phyloP scores from a whole-genome alignment of 2,888 invertebrate species.

The Tinea trinotella region DNA sequence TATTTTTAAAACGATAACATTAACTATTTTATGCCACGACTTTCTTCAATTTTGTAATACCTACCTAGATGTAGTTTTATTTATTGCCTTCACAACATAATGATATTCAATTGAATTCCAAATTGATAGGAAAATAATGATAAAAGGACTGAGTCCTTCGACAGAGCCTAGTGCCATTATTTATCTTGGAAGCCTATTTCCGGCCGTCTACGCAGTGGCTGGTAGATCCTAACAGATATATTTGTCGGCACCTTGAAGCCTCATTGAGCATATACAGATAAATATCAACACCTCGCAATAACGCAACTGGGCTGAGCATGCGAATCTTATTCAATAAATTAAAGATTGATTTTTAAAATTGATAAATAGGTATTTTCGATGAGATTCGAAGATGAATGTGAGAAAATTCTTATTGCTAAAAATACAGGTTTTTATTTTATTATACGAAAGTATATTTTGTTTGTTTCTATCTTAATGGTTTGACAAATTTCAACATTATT shows the following conservation, averaged over 20 bases:
- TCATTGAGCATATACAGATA: background rate
- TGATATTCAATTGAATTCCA: background rate
- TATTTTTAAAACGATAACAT: too few relatives aligned
- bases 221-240: conserved; percentile 64
- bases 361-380: background rate
- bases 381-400: background rate
- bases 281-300: conserved; percentile 4
- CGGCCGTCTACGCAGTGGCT: conserved; percentile 63
- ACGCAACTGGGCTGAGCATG: background rate
- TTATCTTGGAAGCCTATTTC: conserved; percentile 62
- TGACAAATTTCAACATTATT: background rate
- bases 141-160: background rate
- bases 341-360: background rate
- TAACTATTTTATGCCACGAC: too few relatives aligned
- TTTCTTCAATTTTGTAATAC: too few relatives aligned
- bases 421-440: background rate
- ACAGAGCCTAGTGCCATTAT: conserved; percentile 31
- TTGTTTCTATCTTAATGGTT: background rate
- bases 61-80: too few relatives aligned
- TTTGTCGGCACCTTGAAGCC: conserved; percentile 52
- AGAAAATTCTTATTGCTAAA: too few relatives aligned
- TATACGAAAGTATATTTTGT: background rate
- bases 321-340: background rate
- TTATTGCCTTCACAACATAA: background rate
- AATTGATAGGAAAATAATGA: background rate